A percentile compares a stretch with the other conserved stretches of the same genome.
These are phyloP conservation scores for Neomorphus geoffroyi DNA, from an alignment of 2,797 vertebrate genomes.

Conservation along the genomic window DNA sequence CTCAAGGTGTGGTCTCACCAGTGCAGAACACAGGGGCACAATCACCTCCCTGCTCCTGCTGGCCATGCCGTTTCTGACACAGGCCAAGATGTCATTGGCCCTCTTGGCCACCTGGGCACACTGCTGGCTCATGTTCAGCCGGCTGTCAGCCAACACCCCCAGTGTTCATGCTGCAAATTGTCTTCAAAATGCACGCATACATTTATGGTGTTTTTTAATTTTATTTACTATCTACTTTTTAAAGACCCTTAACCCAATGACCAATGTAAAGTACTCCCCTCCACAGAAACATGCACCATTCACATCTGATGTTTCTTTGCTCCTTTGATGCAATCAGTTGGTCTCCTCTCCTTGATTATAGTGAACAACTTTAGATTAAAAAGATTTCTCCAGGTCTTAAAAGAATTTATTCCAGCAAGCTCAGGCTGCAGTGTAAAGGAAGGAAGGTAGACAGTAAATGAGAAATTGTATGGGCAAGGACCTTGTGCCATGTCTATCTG, in stretches of 20 bases:
- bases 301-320: neutral
- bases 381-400: neutral
- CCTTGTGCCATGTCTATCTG: neutral
- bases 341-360: neutral
- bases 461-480: neutral
- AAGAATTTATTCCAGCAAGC: neutral
- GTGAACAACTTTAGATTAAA: neutral
- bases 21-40: no score
- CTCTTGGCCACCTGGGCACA: no score
- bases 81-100: no score
- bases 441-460: neutral
- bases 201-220: neutral
- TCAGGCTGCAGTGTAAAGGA: neutral
- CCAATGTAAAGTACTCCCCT: neutral
- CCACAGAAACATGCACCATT: rapidly evolving
- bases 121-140: no score
- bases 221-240: neutral
- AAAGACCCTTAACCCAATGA: neutral
- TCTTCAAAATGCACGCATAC: neutral
- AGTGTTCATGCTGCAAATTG: neutral
- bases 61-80: no score
- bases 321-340: neutral
- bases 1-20: no score
- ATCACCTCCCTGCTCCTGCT: no score
- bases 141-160: no score